Evolutionary conservation across 1,140 invertebrate genomes (phyloP).

Genomic region (Temnothorax curvispinosus): DNA sequence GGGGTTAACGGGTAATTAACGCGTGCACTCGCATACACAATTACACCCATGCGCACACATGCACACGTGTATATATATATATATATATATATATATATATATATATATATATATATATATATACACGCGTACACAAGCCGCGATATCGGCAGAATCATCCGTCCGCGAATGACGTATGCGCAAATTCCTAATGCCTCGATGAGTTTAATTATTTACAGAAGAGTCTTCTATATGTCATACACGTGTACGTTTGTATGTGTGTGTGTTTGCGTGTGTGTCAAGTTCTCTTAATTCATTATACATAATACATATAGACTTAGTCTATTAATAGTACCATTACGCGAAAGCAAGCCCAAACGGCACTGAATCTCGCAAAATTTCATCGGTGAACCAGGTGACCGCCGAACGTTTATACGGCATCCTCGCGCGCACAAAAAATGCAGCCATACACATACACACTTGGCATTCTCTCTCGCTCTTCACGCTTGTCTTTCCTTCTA

Average conservation of each 20-base stretch:
- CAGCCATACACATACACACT: conserved; percentile 24
- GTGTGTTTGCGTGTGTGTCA: conserved; percentile 73
- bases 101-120: not conserved
- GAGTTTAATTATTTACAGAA: conserved; percentile 84
- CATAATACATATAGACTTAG: conserved; percentile 85
- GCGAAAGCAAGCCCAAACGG: conserved; percentile 71
- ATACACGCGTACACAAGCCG: conserved; percentile 41
- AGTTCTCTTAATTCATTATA: conserved; percentile 85
- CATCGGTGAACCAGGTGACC: conserved; percentile 25
- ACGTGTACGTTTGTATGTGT: not conserved
- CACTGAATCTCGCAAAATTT: conserved; percentile 28
- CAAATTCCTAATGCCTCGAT: conserved; percentile 85
- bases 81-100: not conserved
- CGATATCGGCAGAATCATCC: conserved; percentile 73
- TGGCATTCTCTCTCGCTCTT: conserved; percentile 22
- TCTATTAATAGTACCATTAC: conserved; percentile 71
- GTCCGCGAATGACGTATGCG: conserved; percentile 80
- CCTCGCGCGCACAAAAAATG: not conserved
- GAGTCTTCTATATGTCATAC: conserved; percentile 80
- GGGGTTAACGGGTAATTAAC: conserved; percentile 65
- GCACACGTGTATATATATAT: conserved; percentile 31
- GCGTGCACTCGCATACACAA: conserved; percentile 60
- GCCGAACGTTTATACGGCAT: conserved; percentile 11
- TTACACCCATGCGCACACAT: conserved; percentile 51
- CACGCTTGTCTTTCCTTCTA: conserved; percentile 20